Percentiles rank a stretch among this genome's conserved stretches.
Conservation (phyloP, 2,888 invertebrate species). For the Dendrolimus houi region DNA sequence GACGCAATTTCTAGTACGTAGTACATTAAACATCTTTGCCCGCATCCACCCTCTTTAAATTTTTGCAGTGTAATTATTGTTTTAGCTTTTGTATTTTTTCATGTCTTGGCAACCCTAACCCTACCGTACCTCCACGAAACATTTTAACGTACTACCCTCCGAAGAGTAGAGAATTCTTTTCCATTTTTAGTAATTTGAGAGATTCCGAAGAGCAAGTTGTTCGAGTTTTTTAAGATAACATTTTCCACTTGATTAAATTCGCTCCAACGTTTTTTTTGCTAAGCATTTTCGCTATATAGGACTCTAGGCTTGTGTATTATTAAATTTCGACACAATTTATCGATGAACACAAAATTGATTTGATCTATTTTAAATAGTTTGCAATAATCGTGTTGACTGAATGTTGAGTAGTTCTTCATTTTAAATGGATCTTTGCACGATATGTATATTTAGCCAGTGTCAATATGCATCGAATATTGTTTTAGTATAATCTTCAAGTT, state of each 20-base stretch:
- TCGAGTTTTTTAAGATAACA: slow-evolving; percentile 3
- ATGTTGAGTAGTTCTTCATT: too few relatives aligned
- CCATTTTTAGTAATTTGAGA: not conserved
- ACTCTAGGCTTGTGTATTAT: not conserved
- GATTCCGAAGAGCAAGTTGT: not conserved
- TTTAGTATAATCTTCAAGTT: too few relatives aligned
- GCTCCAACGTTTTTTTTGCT: not conserved
- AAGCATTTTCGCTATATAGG: not conserved
- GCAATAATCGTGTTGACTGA: too few relatives aligned
- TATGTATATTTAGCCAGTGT: too few relatives aligned
- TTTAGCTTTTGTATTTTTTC: not conserved
- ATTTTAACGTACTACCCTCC: not conserved
- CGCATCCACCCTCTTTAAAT: too few relatives aligned
- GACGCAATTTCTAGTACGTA: too few relatives aligned
- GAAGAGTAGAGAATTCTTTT: not conserved
- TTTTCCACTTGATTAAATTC: not conserved
- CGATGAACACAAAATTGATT: too few relatives aligned
- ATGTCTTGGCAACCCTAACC: not conserved
- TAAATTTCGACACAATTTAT: not conserved
- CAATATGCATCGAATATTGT: too few relatives aligned
- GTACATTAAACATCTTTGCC: too few relatives aligned
- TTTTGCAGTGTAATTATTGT: too few relatives aligned
- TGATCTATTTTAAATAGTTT: too few relatives aligned
- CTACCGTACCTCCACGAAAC: not conserved
- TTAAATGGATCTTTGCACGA: too few relatives aligned